Evolutionary conservation across 92 coral and sea anemone species (phyloP).

Genomic region (Muricea muricata): DNA sequence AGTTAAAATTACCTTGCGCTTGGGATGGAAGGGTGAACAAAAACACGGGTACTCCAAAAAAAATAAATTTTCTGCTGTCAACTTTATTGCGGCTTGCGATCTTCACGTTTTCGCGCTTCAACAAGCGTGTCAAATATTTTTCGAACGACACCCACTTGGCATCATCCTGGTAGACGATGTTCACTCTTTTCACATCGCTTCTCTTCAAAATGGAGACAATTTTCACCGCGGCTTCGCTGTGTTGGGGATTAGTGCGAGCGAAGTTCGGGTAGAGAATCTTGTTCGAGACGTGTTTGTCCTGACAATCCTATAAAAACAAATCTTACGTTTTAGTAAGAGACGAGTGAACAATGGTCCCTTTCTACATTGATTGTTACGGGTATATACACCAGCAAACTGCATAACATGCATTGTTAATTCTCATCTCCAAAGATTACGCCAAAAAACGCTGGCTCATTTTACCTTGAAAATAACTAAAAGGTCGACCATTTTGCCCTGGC

Average conservation of each 20-base stretch:
- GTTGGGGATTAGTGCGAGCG: conserved; percentile 84
- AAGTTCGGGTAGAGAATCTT: conserved; percentile 84
- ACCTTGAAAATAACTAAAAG: no score
- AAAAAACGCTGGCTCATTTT: no score
- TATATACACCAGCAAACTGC: no score
- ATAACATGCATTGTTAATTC: no score
- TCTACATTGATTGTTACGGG: no score
- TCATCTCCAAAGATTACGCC: no score
- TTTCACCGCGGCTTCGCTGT: conserved; percentile 78
- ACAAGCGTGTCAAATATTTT: conserved; percentile 55
- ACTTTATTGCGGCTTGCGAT: conserved; percentile 58
- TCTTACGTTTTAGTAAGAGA: background rate
- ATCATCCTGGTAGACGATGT: conserved; percentile 76
- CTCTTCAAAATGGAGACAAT: conserved; percentile 68
- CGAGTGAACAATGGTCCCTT: no score
- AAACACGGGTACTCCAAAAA: conserved; percentile 2
- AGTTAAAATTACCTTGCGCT: conserved; percentile 6
- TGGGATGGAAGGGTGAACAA: background rate
- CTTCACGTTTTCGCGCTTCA: conserved; percentile 67
- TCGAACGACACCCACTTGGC: conserved; percentile 75
- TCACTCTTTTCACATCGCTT: conserved; percentile 78
- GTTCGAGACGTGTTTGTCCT: conserved; percentile 81
- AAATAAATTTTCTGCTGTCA: conserved; percentile 42
- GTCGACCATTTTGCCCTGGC: no score
- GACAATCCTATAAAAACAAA: conserved; percentile 70